A percentile compares a stretch with the other conserved stretches of the same genome.
These are phyloP conservation scores for Cloeon dipterum DNA, from an alignment of 2,888 invertebrate genomes.

Conservation along the genomic window DNA sequence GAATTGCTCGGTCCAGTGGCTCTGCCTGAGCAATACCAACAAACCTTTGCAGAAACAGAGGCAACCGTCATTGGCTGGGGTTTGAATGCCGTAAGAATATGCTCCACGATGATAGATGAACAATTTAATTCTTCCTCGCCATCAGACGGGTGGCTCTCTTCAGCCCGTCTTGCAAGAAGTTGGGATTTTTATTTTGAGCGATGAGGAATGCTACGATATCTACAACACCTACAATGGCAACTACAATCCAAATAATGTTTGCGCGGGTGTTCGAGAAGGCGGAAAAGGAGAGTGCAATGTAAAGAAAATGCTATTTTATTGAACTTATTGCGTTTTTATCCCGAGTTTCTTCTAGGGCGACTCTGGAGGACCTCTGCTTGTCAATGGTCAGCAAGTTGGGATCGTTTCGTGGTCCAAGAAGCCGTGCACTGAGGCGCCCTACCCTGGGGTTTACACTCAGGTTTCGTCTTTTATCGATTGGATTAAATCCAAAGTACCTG, in stretches of 20 bases:
- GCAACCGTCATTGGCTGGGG: conserved; percentile 7
- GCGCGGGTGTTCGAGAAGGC: conserved; percentile 21
- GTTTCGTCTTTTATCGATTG: conserved; percentile 15
- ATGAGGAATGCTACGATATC: conserved; percentile 1
- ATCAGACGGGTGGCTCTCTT: not conserved
- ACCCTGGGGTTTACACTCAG: conserved; percentile 21
- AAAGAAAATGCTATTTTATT: too few species aligned
- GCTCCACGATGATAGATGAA: too few species aligned
- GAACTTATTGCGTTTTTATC: too few species aligned
- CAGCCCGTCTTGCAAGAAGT: conserved; percentile 3
- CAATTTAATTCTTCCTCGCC: not conserved
- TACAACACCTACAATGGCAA: not conserved
- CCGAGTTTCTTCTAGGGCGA: too few species aligned
- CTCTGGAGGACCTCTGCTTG: conserved; percentile 1
- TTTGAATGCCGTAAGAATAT: conserved; percentile 3
- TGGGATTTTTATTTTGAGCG: not conserved
- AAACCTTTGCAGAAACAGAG: conserved; percentile 1
- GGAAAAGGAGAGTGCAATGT: conserved; percentile 22
- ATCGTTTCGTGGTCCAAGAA: conserved; percentile 23
- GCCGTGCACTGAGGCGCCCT: conserved; percentile 19
- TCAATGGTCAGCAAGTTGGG: conserved; percentile 17
- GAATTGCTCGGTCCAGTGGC: conserved; percentile 1
- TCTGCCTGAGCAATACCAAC: conserved; percentile 5
- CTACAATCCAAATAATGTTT: conserved; percentile 14
- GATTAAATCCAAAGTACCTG: conserved; percentile 10